phyloP scores from a whole-genome alignment of 2,113 vertebrate genomes.

The Coturnix japonica region DNA sequence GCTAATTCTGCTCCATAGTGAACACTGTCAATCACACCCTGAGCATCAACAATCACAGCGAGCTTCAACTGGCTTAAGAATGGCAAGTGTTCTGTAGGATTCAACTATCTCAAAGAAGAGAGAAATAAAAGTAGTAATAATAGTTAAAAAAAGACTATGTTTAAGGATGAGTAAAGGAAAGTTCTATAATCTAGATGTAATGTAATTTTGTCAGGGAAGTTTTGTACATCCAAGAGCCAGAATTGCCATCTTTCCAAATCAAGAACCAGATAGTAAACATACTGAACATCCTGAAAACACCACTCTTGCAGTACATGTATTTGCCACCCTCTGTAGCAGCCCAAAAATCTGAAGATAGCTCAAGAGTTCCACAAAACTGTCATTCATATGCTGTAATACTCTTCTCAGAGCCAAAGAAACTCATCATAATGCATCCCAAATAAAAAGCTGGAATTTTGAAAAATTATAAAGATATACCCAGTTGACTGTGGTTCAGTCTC shows the following conservation, averaged over 20 bases:
- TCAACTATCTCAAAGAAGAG: background rate
- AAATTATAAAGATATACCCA: background rate
- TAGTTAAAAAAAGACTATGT: background rate
- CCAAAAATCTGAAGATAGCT: background rate
- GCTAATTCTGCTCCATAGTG: background rate
- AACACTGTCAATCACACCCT: background rate
- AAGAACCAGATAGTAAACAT: background rate
- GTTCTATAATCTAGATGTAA: background rate
- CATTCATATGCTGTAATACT: background rate
- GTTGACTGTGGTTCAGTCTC: background rate
- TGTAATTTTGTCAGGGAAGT: background rate
- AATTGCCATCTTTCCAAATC: background rate
- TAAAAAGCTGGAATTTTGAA: background rate
- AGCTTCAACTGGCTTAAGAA: background rate
- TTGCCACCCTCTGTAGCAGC: background rate
- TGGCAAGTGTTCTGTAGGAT: background rate
- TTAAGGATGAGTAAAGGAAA: background rate
- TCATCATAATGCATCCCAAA: background rate
- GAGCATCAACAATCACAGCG: conserved; percentile 1
- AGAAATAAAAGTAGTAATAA: background rate
- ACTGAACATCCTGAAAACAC: background rate
- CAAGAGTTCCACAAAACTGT: background rate
- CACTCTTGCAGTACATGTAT: background rate
- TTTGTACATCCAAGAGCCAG: background rate
- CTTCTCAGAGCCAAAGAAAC: background rate